phyloP scores from a whole-genome alignment of 1,140 invertebrate genomes.

The Lysiphlebus fabarum region DNA sequence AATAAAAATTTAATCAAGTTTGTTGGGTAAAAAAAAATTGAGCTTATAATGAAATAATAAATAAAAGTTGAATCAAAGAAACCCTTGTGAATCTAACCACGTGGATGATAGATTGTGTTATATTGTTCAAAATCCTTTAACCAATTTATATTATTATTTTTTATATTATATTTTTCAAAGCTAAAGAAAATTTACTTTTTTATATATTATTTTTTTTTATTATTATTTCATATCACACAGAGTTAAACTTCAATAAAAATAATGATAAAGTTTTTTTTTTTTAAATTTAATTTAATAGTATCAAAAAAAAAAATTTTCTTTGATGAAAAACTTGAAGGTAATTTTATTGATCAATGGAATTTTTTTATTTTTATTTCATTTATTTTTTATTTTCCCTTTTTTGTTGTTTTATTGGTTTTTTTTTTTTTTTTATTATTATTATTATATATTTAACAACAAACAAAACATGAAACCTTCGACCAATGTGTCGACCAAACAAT shows the following conservation, averaged over 20 bases:
- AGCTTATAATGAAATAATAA: constrained; percentile 22
- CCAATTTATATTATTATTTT: constrained; percentile 37
- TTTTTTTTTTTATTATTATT: not conserved
- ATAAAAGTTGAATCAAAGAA: constrained; percentile 41
- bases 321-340: constrained; percentile 40
- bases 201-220: too few species aligned
- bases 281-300: constrained; percentile 55
- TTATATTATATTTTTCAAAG: constrained; percentile 22
- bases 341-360: constrained; percentile 40
- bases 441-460: constrained; percentile 3
- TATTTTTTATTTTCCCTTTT: constrained; percentile 1
- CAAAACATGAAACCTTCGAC: not conserved
- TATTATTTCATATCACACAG: too few species aligned
- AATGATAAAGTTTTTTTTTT: constrained; percentile 48
- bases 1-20: too few species aligned
- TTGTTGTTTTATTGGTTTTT: constrained; percentile 5
- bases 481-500: constrained; percentile 8
- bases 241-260: not conserved
- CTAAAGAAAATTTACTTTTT: not conserved
- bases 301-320: constrained; percentile 52
- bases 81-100: constrained; percentile 26
- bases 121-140: constrained; percentile 47
- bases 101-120: constrained; percentile 35
- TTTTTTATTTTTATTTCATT: constrained; percentile 3
- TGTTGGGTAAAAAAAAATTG: constrained; percentile 11